Base-by-base conservation (phyloP, 2,113 vertebrate species). In the Acrocephalus kingi region DNA sequence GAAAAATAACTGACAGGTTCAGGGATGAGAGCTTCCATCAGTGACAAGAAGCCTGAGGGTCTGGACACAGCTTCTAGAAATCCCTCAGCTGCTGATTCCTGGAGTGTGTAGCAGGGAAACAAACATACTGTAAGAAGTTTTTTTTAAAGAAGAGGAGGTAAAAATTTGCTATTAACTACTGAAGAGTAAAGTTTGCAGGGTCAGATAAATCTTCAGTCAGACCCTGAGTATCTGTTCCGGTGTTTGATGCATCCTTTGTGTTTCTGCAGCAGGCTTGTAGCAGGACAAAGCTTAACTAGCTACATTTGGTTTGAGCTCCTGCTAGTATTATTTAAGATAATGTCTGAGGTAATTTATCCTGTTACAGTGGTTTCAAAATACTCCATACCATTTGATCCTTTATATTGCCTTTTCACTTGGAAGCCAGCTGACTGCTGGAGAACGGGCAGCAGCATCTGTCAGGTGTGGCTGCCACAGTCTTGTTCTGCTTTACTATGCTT, bases 351-450 rank as follows among this genome's bases (percentile, higher is more conserved):
- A 27, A 43, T 13, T 43, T 43, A 43, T 68, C 39, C 27, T 48
- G 7, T 37, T 72, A 11, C 17, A 11, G 1, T 41, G 22, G 11
- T 76, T 86, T 79, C 88, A n/a, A 41, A 86, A 30, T 45, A 18
- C 27, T 49, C 10, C 5, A 1, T 20, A 13, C 4, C 37, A 35
- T 31, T 46, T 54, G 18, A n/a, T 63, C 27, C 16, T 87, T 68
- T 49, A 7, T 27, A 6, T 55, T 59, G 45, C 49, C n/a, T 71
- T 48, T 75, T 75, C 19, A 17, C 49, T 63, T n/a, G 31, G 52
- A 64, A 81, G n/a, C 52, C 2, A 5, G 1, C 24, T n/a, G n/a
- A 5, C 30, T 3, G 0, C 3, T 55, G 48, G 54, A 41, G 51
- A 63, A 31, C 1, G 9, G 64, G 37, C 24, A 55, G 49, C 35